Evolutionary conservation across 2,113 vertebrate genomes (phyloP).

Genomic region (Aix galericulata): DNA sequence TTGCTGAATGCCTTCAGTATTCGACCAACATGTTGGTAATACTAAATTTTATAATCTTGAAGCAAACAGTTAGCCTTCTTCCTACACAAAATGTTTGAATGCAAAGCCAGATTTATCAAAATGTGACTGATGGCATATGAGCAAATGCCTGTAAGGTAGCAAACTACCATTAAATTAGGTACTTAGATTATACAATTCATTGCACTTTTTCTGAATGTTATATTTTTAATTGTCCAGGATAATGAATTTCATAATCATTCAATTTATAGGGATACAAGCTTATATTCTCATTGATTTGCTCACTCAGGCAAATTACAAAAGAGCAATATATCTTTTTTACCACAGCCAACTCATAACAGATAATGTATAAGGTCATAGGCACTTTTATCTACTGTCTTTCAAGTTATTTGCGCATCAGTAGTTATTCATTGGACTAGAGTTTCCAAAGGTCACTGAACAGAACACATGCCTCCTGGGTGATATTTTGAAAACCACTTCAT

Average conservation of each 20-base stretch:
- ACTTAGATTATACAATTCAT: not conserved
- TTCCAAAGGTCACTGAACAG: slow-evolving; percentile 70
- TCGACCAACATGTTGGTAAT: not conserved
- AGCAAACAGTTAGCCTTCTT: not conserved
- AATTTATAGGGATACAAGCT: not conserved
- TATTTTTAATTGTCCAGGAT: slow-evolving; percentile 28
- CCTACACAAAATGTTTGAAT: not conserved
- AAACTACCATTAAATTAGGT: not conserved
- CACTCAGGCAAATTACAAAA: not conserved
- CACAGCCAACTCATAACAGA: not conserved
- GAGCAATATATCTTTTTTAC: slow-evolving; percentile 7
- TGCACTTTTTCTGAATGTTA: not conserved
- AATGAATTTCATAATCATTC: not conserved
- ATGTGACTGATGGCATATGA: not conserved
- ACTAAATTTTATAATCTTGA: not conserved
- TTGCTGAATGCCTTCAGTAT: not conserved
- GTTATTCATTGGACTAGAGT: slow-evolving; percentile 35
- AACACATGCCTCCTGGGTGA: slow-evolving; percentile 33
- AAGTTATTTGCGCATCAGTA: not conserved
- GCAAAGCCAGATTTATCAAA: not conserved
- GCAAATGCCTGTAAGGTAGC: not conserved
- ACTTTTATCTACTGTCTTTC: not conserved
- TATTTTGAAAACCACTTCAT: slow-evolving; percentile 37
- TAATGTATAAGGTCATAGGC: not conserved
- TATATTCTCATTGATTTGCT: not conserved